Evolutionary conservation across 2,113 vertebrate species (phyloP).

Genomic region (Tupaia tana): DNA sequence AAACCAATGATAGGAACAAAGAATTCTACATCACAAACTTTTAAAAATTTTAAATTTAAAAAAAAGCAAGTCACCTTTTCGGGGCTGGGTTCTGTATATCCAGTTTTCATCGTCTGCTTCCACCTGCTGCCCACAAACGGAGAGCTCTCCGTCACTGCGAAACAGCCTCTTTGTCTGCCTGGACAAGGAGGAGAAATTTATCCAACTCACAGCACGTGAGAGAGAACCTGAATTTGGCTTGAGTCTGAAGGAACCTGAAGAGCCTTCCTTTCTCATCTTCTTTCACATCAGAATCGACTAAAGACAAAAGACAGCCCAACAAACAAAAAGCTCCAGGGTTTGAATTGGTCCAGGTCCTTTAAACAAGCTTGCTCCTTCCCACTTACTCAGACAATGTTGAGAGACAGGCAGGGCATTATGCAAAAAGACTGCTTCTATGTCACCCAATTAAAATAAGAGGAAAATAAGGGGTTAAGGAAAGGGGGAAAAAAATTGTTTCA

Average conservation of each 20-base stretch:
- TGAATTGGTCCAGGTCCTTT: constrained; percentile 51
- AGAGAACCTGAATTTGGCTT: constrained; percentile 91
- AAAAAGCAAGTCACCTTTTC: constrained; percentile 90
- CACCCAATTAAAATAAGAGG: constrained; percentile 46
- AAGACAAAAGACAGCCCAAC: constrained; percentile 47
- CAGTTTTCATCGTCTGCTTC: constrained; percentile 90
- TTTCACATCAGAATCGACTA: constrained; percentile 63
- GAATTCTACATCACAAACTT: constrained; percentile 17
- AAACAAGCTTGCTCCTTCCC: not conserved
- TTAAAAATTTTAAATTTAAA: constrained; percentile 46
- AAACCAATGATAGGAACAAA: constrained; percentile 32
- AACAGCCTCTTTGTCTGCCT: constrained; percentile 94
- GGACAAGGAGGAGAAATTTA: constrained; percentile 94
- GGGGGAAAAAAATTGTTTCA: constrained; percentile 11
- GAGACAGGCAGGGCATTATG: constrained; percentile 55
- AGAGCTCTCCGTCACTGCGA: constrained; percentile 94
- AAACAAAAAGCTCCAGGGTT: constrained; percentile 54
- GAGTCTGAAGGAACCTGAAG: constrained; percentile 89
- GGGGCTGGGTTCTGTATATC: constrained; percentile 92
- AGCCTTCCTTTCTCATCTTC: constrained; percentile 94
- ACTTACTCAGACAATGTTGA: constrained; percentile 56
- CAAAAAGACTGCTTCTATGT: constrained; percentile 63
- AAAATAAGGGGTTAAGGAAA: constrained; percentile 13
- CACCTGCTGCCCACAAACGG: constrained; percentile 83
- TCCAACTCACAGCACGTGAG: constrained; percentile 95